Percentiles rank a stretch among this genome's conserved stretches.
These are phyloP conservation scores for Nasonia vitripennis DNA, from an alignment of 1,140 invertebrate species.

Conservation along the genomic window DNA sequence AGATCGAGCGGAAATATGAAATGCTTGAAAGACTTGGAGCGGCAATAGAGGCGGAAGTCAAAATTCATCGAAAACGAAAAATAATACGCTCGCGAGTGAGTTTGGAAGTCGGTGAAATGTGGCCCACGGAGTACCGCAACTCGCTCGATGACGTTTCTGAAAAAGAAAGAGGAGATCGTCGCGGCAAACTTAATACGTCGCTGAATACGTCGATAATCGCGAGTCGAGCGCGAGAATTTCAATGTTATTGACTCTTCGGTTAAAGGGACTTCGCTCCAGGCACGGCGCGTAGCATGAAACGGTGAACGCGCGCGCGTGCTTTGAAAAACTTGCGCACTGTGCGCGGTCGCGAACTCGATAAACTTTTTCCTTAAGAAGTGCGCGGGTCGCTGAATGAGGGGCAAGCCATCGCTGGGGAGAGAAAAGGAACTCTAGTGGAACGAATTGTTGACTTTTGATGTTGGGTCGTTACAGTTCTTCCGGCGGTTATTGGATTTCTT, in stretches of 20 bases:
- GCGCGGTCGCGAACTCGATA: not conserved
- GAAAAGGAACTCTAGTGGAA: too few relatives aligned
- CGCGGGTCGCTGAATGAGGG: too few relatives aligned
- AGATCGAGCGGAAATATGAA: too few relatives aligned
- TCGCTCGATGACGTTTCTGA: not conserved
- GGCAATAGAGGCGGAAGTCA: not conserved
- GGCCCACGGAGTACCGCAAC: not conserved
- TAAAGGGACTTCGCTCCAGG: not conserved
- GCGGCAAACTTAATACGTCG: constrained; percentile 33
- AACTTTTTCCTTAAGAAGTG: not conserved
- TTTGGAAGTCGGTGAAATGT: not conserved
- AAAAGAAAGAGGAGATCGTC: not conserved
- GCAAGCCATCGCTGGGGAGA: not conserved
- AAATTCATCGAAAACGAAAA: not conserved
- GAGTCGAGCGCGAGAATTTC: constrained; percentile 42
- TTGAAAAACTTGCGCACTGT: constrained; percentile 20
- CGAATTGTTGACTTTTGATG: too few relatives aligned
- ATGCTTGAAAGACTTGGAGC: too few relatives aligned
- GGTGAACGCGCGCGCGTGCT: constrained; percentile 26
- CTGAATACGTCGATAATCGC: constrained; percentile 43
- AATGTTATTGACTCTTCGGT: constrained; percentile 43
- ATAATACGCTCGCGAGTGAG: not conserved
- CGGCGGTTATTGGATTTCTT: too few relatives aligned
- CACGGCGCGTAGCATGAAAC: not conserved
- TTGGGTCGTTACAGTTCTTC: too few relatives aligned